Conservation (phyloP, 2,797 vertebrate species). For the Oceanodroma leucorhoa region DNA sequence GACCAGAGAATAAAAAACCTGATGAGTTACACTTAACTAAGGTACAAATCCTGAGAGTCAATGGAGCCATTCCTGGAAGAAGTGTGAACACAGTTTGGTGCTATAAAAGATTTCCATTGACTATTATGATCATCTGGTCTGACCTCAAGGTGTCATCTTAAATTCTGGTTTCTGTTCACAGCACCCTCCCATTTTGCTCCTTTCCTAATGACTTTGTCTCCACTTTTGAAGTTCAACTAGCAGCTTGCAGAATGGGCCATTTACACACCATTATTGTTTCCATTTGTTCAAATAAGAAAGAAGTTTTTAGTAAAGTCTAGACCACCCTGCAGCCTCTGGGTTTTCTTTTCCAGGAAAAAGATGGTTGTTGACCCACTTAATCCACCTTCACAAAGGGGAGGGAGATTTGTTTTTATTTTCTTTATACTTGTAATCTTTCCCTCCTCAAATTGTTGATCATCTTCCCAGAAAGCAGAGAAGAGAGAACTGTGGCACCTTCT, state of each 20-base stretch:
- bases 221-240: not conserved
- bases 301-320: not conserved
- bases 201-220: not conserved
- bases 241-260: not conserved
- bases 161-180: not conserved
- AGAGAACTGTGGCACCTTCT: conserved; percentile 42
- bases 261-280: not conserved
- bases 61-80: not conserved
- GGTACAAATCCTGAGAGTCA: not conserved
- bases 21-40: not conserved
- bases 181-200: not conserved
- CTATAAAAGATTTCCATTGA: not conserved
- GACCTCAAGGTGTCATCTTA: not conserved
- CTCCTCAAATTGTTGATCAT: not conserved
- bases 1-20: not conserved
- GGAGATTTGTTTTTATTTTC: conserved; percentile 38
- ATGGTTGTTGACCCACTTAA: not conserved
- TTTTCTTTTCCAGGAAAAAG: not conserved
- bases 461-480: not conserved
- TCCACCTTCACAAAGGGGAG: not conserved
- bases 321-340: not conserved
- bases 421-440: conserved; percentile 14
- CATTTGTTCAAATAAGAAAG: not conserved
- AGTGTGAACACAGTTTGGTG: not conserved
- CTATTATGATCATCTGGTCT: not conserved